Evolutionary conservation across 2,113 vertebrate species (phyloP).

Genomic region (Antidorcas marsupialis): DNA sequence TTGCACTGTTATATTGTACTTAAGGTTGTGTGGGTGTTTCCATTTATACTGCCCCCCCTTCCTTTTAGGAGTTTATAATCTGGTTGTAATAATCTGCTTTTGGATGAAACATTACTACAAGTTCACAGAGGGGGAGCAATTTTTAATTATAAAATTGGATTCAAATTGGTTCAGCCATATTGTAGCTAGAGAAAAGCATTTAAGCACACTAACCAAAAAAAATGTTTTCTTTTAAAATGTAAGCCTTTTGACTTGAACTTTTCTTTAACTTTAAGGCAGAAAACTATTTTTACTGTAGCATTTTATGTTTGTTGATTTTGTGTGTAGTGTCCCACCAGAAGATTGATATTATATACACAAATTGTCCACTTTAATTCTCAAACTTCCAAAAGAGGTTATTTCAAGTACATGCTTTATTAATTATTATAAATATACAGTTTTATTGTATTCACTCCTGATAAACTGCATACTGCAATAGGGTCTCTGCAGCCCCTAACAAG

Average conservation of each 20-base stretch:
- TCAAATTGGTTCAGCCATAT: conserved; percentile 53
- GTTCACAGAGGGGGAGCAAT: conserved; percentile 50
- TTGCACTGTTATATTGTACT: conserved; percentile 65
- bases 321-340: not conserved
- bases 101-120: conserved; percentile 40
- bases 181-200: conserved; percentile 33
- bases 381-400: not conserved
- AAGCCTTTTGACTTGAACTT: not conserved
- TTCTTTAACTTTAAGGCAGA: not conserved
- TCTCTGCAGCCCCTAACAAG: not conserved
- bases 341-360: not conserved
- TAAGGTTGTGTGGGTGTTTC: conserved; percentile 63
- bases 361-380: not conserved
- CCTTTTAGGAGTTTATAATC: conserved; percentile 65
- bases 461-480: not conserved
- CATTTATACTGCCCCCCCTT: conserved; percentile 54
- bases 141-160: conserved; percentile 71
- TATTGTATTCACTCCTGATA: not conserved
- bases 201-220: conserved; percentile 26
- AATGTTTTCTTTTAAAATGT: not conserved
- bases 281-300: not conserved
- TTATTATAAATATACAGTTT: not conserved
- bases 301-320: not conserved
- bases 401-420: not conserved
- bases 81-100: conserved; percentile 63